phyloP scores from a whole-genome alignment of 2,888 invertebrate genomes.

The Venusia cambrica region DNA sequence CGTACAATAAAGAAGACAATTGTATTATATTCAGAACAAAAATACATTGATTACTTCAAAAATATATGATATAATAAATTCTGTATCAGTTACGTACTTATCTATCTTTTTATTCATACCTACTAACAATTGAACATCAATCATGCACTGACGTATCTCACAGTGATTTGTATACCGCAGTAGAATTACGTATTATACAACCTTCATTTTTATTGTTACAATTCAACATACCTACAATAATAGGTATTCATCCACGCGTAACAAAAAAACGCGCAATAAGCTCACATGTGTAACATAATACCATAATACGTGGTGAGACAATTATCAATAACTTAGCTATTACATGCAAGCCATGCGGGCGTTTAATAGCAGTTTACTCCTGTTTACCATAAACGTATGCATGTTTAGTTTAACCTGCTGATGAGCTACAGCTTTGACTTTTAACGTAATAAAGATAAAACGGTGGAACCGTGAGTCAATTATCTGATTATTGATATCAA shows the following conservation, averaged over 20 bases:
- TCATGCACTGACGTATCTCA: constrained; percentile 20
- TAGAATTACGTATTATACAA: constrained; percentile 29
- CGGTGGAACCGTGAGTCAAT: too few species aligned
- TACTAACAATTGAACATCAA: constrained; percentile 29
- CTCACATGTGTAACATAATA: constrained; percentile 30
- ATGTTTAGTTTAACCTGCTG: too few species aligned
- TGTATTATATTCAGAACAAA: neutral
- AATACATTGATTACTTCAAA: too few species aligned
- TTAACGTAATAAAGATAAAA: too few species aligned
- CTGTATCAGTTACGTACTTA: constrained; percentile 16
- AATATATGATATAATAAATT: constrained; percentile 6
- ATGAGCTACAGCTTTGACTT: too few species aligned
- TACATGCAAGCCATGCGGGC: constrained; percentile 52
- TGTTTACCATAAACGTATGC: too few species aligned
- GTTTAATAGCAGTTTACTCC: constrained; percentile 48
- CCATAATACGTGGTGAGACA: constrained; percentile 28
- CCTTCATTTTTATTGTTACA: constrained; percentile 30
- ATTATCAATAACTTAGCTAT: constrained; percentile 47
- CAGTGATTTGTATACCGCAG: constrained; percentile 32
- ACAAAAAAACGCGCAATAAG: constrained; percentile 38
- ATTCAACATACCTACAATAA: constrained; percentile 27
- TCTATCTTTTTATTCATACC: constrained; percentile 14
- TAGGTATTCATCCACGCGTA: constrained; percentile 35
- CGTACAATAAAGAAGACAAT: too few species aligned
- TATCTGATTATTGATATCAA: too few species aligned